phyloP scores from a whole-genome alignment of 2,113 vertebrate genomes.

The Megaleporinus macrocephalus region DNA sequence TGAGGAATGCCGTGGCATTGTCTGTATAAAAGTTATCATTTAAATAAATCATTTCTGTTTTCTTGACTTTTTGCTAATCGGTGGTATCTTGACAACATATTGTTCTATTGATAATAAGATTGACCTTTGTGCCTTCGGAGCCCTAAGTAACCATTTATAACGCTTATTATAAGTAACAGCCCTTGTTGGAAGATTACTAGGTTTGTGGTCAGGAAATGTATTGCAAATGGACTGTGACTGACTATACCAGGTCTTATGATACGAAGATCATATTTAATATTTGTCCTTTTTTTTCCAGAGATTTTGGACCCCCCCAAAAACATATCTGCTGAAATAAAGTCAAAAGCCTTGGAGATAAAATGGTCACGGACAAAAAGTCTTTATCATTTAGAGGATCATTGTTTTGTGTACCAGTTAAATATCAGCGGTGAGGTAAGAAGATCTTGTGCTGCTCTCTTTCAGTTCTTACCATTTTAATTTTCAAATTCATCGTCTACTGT shows the following conservation, averaged over 20 bases:
- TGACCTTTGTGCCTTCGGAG: too few species aligned
- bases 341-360: constrained; percentile 13
- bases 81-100: too few species aligned
- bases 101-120: too few species aligned
- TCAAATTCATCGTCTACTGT: neutral
- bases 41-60: too few species aligned
- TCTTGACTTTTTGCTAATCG: too few species aligned
- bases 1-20: too few species aligned
- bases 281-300: neutral
- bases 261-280: neutral
- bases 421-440: constrained; percentile 30
- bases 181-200: too few species aligned
- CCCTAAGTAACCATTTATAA: too few species aligned
- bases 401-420: constrained; percentile 23
- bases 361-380: neutral
- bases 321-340: neutral
- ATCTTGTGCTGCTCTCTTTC: neutral
- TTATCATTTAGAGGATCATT: fast-evolving
- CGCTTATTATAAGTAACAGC: too few species aligned
- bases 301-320: neutral
- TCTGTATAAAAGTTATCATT: too few species aligned
- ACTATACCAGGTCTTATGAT: too few species aligned
- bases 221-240: too few species aligned
- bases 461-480: neutral
- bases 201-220: neutral